Conservation (phyloP, 2,797 vertebrate species). For the Lepilemur ruficaudatus region DNA sequence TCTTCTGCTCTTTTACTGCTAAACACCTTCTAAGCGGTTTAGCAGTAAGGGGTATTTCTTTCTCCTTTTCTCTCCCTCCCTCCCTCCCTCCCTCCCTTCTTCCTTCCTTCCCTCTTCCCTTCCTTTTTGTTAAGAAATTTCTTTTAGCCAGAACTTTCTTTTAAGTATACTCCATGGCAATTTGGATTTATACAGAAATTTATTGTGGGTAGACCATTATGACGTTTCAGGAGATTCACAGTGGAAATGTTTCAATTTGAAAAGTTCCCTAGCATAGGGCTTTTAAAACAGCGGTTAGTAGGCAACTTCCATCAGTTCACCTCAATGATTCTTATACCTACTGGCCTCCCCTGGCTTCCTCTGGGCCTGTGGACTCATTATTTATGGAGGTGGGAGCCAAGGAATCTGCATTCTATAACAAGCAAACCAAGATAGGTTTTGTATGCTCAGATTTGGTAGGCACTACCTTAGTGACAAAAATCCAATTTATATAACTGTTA, state of each 20-base stretch:
- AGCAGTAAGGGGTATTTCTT: not conserved
- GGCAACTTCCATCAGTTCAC: not conserved
- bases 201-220: not conserved
- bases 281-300: not conserved
- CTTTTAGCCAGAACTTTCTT: not conserved
- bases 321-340: not conserved
- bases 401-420: not conserved
- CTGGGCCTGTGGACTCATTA: not conserved
- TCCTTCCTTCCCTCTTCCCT: not conserved
- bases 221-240: not conserved
- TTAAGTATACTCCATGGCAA: not conserved
- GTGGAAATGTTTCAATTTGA: not conserved
- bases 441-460: not conserved
- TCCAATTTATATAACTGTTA: not conserved
- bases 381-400: fast-evolving
- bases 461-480: not conserved
- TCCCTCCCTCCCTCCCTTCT: no score
- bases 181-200: not conserved
- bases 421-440: not conserved
- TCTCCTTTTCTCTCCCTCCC: not conserved
- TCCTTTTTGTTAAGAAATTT: not conserved
- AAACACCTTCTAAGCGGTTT: not conserved
- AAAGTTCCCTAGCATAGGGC: not conserved
- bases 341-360: not conserved
- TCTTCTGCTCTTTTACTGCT: no score